Evolutionary conservation across 2,888 invertebrate species (phyloP).

Genomic region (Mesochorus sp.): DNA sequence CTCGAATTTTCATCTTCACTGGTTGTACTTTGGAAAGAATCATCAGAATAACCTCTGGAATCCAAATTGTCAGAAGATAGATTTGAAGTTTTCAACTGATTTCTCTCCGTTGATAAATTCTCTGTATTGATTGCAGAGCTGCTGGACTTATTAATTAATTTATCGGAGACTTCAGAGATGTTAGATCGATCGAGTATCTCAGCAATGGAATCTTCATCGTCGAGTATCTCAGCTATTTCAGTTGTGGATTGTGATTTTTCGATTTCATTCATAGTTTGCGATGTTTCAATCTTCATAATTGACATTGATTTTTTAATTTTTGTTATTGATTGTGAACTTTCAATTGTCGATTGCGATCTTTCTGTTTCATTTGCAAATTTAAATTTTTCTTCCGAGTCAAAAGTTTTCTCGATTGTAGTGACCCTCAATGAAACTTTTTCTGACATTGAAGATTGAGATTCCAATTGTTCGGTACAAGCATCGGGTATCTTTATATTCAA

Average conservation of each 20-base stretch:
- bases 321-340: not conserved
- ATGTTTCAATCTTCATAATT: conserved; percentile 1
- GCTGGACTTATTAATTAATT: not conserved
- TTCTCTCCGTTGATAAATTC: conserved; percentile 7
- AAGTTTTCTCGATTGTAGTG: not conserved
- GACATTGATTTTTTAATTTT: conserved; percentile 6
- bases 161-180: conserved; percentile 13
- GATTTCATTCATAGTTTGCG: conserved; percentile 2
- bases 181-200: conserved; percentile 43
- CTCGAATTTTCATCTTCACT: conserved; percentile 5
- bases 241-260: conserved; percentile 17
- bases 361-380: not conserved
- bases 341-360: not conserved
- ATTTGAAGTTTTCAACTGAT: not conserved
- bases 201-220: conserved; percentile 43
- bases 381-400: not conserved
- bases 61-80: not conserved
- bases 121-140: not conserved
- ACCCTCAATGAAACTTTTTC: conserved; percentile 30
- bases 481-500: conserved; percentile 67
- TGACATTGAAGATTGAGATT: conserved; percentile 41
- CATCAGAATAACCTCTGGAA: conserved; percentile 50
- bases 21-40: conserved; percentile 55
- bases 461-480: conserved; percentile 56
- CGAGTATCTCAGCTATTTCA: conserved; percentile 16